Percentiles rank a stretch among this genome's conserved stretches.
These are phyloP conservation scores for Cathartes aura DNA, from an alignment of 2,113 vertebrate genomes.

Conservation along the genomic window DNA sequence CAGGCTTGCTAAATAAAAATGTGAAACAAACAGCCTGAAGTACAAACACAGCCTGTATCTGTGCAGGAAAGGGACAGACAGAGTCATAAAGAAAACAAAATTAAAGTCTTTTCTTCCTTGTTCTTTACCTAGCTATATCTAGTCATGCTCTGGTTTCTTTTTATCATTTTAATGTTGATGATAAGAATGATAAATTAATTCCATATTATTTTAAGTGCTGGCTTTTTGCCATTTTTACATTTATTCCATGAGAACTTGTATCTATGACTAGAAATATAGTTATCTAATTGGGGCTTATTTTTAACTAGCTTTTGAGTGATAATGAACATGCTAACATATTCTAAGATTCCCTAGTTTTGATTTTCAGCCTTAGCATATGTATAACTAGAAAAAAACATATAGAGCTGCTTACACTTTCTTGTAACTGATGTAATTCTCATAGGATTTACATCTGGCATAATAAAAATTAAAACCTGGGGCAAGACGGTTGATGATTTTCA, in stretches of 20 bases:
- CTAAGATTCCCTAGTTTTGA: background rate
- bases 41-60: background rate
- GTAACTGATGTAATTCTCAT: background rate
- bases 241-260: background rate
- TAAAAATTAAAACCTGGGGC: background rate
- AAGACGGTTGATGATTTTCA: background rate
- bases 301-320: background rate
- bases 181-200: background rate
- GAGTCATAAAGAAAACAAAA: background rate
- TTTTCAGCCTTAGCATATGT: background rate
- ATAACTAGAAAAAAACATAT: background rate
- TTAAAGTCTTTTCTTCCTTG: background rate
- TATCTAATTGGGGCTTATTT: background rate
- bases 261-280: background rate
- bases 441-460: background rate
- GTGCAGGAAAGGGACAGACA: background rate
- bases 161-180: no score
- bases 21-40: background rate
- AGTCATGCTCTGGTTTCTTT: background rate
- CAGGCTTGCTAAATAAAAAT: background rate
- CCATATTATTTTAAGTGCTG: background rate
- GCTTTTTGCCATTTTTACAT: background rate
- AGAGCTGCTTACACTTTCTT: background rate
- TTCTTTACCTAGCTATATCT: background rate
- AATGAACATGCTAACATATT: background rate